phyloP scores from a whole-genome alignment of 2,113 vertebrate species.

The Grus americana region DNA sequence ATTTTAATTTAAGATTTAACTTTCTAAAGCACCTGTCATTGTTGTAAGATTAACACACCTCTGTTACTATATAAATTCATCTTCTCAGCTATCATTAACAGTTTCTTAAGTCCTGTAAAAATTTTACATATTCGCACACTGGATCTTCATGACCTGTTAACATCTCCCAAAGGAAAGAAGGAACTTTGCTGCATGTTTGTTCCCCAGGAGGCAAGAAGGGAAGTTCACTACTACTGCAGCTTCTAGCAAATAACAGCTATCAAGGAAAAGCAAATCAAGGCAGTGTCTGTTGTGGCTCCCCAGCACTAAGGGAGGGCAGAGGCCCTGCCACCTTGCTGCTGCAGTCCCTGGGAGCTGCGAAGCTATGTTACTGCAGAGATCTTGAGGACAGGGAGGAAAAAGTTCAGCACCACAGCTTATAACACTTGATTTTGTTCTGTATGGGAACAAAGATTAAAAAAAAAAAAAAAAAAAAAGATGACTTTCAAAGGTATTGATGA shows the following conservation, averaged over 20 bases:
- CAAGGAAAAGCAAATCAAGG: background rate
- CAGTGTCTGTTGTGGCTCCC: background rate
- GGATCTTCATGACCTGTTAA: background rate
- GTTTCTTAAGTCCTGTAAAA: background rate
- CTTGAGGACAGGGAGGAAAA: background rate
- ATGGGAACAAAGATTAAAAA: background rate
- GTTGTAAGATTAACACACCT: background rate
- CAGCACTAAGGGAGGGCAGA: background rate
- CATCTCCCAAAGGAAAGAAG: background rate
- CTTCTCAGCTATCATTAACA: background rate
- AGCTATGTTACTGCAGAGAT: background rate
- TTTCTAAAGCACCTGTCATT: background rate
- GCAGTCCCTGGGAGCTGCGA: accelerated
- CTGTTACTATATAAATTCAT: background rate
- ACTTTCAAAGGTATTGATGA: background rate
- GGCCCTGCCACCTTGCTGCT: background rate
- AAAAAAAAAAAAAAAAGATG: background rate
- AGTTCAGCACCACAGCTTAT: background rate
- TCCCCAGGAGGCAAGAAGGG: background rate
- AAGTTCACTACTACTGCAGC: background rate
- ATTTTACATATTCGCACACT: background rate
- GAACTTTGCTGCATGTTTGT: background rate
- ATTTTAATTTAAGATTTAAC: background rate
- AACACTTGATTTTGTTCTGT: background rate
- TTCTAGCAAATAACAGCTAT: background rate